Base-by-base conservation (phyloP, 2,113 vertebrate genomes). In the Ancistrus triradiatus region DNA sequence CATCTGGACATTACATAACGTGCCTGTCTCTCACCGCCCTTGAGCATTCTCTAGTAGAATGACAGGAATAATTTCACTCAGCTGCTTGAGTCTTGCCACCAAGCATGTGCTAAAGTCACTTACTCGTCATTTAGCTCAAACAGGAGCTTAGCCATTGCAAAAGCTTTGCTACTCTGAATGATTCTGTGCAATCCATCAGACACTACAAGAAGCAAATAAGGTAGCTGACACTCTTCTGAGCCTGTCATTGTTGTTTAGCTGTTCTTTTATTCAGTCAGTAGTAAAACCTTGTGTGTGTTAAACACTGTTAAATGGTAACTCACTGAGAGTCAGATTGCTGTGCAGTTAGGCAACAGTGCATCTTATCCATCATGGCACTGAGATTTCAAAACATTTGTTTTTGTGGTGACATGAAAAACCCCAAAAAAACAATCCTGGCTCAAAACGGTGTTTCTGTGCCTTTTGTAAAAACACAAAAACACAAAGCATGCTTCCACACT, bases 51-150 rank as follows among this genome's bases (percentile, higher is more conserved):
- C n/a, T 2, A 33, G 47, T 48, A 17, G 53, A 64, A 48, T 22
- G 57, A 68, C 48, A 7, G 53, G 46, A 67, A 78, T 77, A 78
- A 77, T 81, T 66, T 70, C 31, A 38, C 63, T 53, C 56, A 65
- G 65, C 49, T 55, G 47, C 59, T 56, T 71, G 67, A 51, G 24
- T 25, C 66, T 60, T n/a, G 43, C 70, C 66, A 38, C 56, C 56
- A 51, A 66, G 73, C 59, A 75, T 83, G 79, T 78, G 75, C 77
- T 19, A 82, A 83, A 85, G 76, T 81, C 79, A 85, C 80, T 85
- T 78, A 84, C 57, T 59, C 61, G 64, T 21, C 72, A 66, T 66
- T 81, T 79, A 68, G 70, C 63, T 66, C 42, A 31, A 56, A 56
- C 63, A 22, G 24, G 63, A 55, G 61, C 52, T 72, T 72, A n/a